phyloP scores from a whole-genome alignment of 2,888 invertebrate genomes.

The Venustoraphidia nigricollis region DNA sequence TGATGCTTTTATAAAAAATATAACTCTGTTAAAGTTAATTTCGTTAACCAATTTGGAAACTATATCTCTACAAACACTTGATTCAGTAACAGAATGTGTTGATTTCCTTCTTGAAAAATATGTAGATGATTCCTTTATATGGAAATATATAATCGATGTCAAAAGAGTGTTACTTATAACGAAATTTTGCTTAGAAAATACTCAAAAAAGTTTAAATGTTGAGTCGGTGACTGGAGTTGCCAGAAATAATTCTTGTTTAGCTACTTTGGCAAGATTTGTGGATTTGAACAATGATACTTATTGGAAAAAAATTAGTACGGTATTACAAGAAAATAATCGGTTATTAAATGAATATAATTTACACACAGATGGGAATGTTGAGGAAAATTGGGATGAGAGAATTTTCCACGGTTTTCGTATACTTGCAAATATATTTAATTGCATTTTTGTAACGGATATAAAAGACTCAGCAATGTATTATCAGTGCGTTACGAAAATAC shows the following conservation, averaged over 20 bases:
- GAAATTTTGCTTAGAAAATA: conserved; percentile 16
- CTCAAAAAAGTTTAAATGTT: neutral
- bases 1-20: neutral
- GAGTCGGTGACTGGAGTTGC: conserved; percentile 4
- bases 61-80: neutral
- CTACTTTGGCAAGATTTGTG: conserved; percentile 16
- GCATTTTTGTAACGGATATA: conserved; percentile 5
- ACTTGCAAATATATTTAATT: conserved; percentile 1
- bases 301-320: neutral
- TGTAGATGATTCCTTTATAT: conserved; percentile 18
- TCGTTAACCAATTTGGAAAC: neutral
- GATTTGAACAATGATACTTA: conserved; percentile 5
- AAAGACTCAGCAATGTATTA: conserved; percentile 9
- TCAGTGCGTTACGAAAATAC: conserved; percentile 27
- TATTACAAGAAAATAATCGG: conserved; percentile 2
- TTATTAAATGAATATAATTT: neutral
- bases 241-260: conserved; percentile 14
- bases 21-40: conserved; percentile 2
- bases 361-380: neutral
- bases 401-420: conserved; percentile 3
- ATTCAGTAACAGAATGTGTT: neutral
- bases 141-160: conserved; percentile 18
- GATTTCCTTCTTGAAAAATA: conserved; percentile 1
- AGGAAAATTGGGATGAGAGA: conserved; percentile 1
- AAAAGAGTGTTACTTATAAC: conserved; percentile 16